Evolutionary conservation across 1,140 invertebrate species (phyloP), one percentile per base, ranked within the genome.

Genomic region (Microplitis demolitor): DNA sequence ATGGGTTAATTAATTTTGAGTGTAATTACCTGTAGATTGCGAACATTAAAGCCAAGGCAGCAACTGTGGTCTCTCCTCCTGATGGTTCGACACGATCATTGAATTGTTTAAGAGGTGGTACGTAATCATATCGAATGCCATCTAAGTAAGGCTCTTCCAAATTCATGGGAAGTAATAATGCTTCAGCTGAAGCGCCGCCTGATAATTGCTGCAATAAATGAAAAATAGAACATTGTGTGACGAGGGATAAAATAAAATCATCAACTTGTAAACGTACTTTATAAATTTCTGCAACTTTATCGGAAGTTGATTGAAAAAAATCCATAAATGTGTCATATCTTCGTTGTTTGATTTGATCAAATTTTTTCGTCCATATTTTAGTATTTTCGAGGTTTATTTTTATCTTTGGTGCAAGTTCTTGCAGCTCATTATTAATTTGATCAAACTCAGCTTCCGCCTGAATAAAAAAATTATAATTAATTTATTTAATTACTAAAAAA

Each of bases 31-130:
- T 97, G 85, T 99, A 97, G 78, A 99, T 98, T 31, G 97, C 97
- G 88, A 99, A 99, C 1, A 99, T 88, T 14, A 99, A 88, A 24
- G 98, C 97, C 37, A 99, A 88, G 24, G 97, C 97, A 66, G 97
- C 98, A n/a, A 99, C 95, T 3, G 98, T 99, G 88, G 99, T 99
- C 88, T 99, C 98, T 74, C 98, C 98, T 78, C 98, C 98, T 82
- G 96, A 98, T 68, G 99, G 89, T 89, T 98, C 98, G 76, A 96
- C 96, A 82, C 95, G 95, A 24, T 13, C 53, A 14, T 6, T 9
- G 88, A 98, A 99, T 70, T 96, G 89, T 89, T 99, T 99, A 16
- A 97, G 96, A 9, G 98, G 98, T 58, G 97, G 97, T 64, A 99
- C 96, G 89, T 97, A 99, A 89, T 98, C 98, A 86, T 98, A 99